phyloP scores from a whole-genome alignment of 2,797 vertebrate species.

The Rhinophrynus dorsalis region DNA sequence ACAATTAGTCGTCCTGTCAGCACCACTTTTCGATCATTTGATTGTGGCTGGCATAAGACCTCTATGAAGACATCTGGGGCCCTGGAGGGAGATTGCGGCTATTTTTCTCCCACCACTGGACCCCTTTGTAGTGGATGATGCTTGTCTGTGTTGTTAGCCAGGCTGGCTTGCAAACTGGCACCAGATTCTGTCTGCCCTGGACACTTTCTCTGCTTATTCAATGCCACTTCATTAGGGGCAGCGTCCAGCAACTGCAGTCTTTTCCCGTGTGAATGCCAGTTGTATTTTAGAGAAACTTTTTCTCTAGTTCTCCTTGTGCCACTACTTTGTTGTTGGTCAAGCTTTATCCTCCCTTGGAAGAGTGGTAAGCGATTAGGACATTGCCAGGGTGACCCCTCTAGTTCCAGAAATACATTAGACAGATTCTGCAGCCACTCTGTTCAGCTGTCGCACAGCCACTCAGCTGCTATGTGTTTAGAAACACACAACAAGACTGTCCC shows the following conservation, averaged over 20 bases:
- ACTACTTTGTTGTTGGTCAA: slow-evolving; percentile 37
- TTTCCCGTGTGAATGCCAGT: slow-evolving; percentile 32
- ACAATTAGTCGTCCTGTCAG: slow-evolving; percentile 69
- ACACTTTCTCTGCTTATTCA: slow-evolving; percentile 54
- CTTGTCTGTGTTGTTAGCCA: slow-evolving; percentile 51
- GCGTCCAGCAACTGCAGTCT: slow-evolving; percentile 41
- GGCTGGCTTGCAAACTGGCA: slow-evolving; percentile 43
- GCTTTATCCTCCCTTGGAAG: slow-evolving; percentile 30
- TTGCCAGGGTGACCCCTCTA: slow-evolving; percentile 25
- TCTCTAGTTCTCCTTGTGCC: slow-evolving; percentile 14
- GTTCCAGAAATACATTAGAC: slow-evolving; percentile 41
- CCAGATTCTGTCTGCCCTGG: slow-evolving; percentile 41
- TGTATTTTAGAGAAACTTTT: slow-evolving; percentile 23
- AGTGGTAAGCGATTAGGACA: slow-evolving; percentile 4
- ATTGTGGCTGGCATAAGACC: slow-evolving; percentile 73
- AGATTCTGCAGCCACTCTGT: slow-evolving; percentile 22
- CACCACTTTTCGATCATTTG: slow-evolving; percentile 71
- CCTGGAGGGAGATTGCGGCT: slow-evolving; percentile 69
- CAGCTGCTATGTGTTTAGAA: slow-evolving; percentile 29
- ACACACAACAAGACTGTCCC: slow-evolving; percentile 8
- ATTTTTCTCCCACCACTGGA: slow-evolving; percentile 53
- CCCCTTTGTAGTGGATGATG: slow-evolving; percentile 60
- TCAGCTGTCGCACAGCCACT: slow-evolving; percentile 43
- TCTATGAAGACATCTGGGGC: slow-evolving; percentile 74
- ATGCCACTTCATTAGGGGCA: slow-evolving; percentile 52